Evolutionary conservation across 2,888 invertebrate species (phyloP).

Genomic region (Sclerodermus sp.): DNA sequence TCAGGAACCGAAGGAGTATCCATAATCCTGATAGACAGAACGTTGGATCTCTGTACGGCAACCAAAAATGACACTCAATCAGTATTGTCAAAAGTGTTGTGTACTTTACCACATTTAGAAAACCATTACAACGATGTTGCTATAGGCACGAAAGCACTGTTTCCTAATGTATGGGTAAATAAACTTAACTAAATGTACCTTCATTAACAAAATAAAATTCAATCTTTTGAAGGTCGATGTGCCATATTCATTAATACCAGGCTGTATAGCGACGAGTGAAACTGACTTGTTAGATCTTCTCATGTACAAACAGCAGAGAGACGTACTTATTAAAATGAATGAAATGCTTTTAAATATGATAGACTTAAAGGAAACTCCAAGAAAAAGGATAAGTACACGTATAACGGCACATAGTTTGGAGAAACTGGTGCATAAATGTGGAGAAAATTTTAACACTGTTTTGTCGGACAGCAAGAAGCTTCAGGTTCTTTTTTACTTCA

Average conservation of each 20-base stretch:
- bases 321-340: conserved; percentile 41
- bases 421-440: conserved; percentile 46
- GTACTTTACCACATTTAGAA: conserved; percentile 65
- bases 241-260: conserved; percentile 40
- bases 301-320: conserved; percentile 48
- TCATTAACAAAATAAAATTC: neutral
- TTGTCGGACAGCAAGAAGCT: conserved; percentile 42
- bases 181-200: neutral
- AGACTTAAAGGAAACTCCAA: conserved; percentile 35
- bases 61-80: conserved; percentile 66
- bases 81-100: conserved; percentile 65
- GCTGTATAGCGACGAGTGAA: conserved; percentile 49
- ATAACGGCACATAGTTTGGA: conserved; percentile 54
- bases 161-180: conserved; percentile 45
- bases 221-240: conserved; percentile 32
- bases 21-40: conserved; percentile 66
- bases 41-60: conserved; percentile 67
- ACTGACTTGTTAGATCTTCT: conserved; percentile 38
- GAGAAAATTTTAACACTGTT: conserved; percentile 33
- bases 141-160: conserved; percentile 67
- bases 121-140: conserved; percentile 68
- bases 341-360: conserved; percentile 45
- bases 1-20: conserved; percentile 56
- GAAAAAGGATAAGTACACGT: conserved; percentile 42
- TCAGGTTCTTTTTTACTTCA: too few relatives aligned